Evolutionary conservation across 2,888 invertebrate species (phyloP).

Genomic region (Caenorhabditis angaria): DNA sequence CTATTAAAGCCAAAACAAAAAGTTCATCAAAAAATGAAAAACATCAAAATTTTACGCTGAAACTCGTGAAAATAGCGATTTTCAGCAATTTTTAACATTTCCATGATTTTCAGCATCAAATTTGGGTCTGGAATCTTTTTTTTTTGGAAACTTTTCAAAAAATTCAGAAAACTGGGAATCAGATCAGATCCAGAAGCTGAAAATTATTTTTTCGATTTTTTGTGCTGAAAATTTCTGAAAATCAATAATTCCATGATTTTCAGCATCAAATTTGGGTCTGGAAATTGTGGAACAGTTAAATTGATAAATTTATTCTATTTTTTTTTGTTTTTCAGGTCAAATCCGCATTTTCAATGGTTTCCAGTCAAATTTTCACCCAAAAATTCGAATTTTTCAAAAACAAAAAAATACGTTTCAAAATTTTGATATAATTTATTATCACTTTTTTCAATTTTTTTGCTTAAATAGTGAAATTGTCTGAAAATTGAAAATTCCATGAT

Average conservation of each 20-base stretch:
- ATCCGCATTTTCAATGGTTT: no score
- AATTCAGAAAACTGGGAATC: not conserved
- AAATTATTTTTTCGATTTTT: not conserved
- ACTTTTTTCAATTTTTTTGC: no score
- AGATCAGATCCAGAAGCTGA: not conserved
- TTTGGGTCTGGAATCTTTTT: not conserved
- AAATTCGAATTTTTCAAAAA: conserved; percentile 7
- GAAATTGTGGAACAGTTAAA: not conserved
- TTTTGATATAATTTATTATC: no score
- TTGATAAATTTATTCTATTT: not conserved
- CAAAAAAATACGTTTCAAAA: no score
- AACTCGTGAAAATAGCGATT: not conserved
- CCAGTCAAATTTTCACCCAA: not conserved
- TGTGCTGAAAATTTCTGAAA: no score
- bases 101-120: no score
- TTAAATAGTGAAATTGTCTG: no score
- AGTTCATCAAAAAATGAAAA: not conserved
- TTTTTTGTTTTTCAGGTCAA: not conserved
- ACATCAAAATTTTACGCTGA: not conserved
- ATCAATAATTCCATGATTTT: no score
- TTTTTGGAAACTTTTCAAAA: not conserved
- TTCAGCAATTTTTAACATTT: no score
- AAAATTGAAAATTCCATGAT: no score
- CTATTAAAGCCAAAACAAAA: no score
- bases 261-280: not conserved